Evolutionary conservation across 2,888 invertebrate species (phyloP).

Genomic region (Cerastis leucographa): DNA sequence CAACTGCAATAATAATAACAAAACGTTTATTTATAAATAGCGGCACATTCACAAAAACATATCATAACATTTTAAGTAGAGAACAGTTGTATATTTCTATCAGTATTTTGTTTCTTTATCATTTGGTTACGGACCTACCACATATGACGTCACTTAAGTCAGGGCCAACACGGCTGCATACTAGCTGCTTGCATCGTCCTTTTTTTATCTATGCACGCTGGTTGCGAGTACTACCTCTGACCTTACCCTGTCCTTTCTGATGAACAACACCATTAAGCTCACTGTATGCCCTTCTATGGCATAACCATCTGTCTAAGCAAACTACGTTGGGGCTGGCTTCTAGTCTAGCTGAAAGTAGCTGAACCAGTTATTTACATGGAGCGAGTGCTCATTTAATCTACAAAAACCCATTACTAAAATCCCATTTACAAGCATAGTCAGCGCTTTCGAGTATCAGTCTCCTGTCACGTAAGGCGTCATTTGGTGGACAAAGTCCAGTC

Average conservation of each 20-base stretch:
- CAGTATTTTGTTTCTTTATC: not conserved
- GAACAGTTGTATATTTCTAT: not conserved
- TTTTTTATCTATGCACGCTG: not conserved
- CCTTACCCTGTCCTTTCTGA: too few species aligned
- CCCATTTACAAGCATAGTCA: not conserved
- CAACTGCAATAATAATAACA: slow-evolving; percentile 83
- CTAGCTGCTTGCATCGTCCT: not conserved
- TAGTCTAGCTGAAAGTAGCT: not conserved
- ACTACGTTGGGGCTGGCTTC: not conserved
- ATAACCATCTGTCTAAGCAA: not conserved
- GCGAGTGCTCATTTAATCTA: not conserved
- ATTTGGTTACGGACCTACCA: not conserved
- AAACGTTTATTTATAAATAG: not conserved
- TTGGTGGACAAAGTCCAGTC: not conserved
- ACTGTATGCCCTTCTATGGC: not conserved
- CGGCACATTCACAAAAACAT: not conserved
- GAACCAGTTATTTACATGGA: not conserved
- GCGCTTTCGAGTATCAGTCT: not conserved
- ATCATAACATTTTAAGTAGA: not conserved
- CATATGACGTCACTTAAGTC: not conserved
- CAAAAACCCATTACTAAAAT: not conserved
- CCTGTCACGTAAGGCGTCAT: not conserved
- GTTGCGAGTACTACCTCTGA: too few species aligned
- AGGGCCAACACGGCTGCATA: not conserved
- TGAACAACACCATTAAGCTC: not conserved